A percentile compares a stretch with the other conserved stretches of the same genome.
phyloP scores from a whole-genome alignment of 2,797 vertebrate genomes.

The Lithobates sylvaticus region DNA sequence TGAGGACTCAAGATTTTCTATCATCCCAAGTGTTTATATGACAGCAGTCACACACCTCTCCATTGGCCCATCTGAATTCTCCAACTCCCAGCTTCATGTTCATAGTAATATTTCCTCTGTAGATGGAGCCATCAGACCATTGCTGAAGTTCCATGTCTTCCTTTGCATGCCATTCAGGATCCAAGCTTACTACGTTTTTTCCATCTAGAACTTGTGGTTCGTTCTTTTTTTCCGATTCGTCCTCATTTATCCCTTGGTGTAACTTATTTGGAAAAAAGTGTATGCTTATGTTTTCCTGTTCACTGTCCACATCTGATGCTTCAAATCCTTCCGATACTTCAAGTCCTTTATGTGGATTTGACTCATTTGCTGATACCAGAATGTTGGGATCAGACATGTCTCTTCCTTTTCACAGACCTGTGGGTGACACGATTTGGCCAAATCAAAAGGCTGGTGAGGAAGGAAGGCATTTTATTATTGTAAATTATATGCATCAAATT shows the following conservation, averaged over 20 bases:
- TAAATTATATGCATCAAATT: not conserved
- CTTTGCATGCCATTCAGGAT: not conserved
- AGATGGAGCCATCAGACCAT: conserved; percentile 81
- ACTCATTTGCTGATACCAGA: not conserved
- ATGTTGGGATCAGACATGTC: conserved; percentile 26
- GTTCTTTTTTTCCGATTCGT: not conserved
- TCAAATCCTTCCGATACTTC: conserved; percentile 1
- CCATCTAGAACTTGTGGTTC: not conserved
- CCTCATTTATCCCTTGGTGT: not conserved
- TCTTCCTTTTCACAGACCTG: not conserved
- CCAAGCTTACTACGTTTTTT: not conserved
- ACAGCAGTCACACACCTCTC: conserved; percentile 72
- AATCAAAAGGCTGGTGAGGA: not conserved
- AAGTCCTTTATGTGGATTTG: not conserved
- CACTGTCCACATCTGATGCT: not conserved
- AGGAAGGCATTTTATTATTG: not conserved
- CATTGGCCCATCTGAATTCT: conserved; percentile 76
- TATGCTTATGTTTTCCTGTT: not conserved
- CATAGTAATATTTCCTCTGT: conserved; percentile 78
- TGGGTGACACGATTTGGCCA: not conserved
- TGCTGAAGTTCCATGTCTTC: conserved; percentile 56
- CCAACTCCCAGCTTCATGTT: conserved; percentile 81
- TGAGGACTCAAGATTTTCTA: too few relatives aligned
- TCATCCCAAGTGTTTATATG: not conserved
- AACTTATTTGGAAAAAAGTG: not conserved